These are phyloP conservation scores for Cremastobaeus sp. DNA, from an alignment of 2,888 invertebrate species.

Conservation along the genomic window DNA sequence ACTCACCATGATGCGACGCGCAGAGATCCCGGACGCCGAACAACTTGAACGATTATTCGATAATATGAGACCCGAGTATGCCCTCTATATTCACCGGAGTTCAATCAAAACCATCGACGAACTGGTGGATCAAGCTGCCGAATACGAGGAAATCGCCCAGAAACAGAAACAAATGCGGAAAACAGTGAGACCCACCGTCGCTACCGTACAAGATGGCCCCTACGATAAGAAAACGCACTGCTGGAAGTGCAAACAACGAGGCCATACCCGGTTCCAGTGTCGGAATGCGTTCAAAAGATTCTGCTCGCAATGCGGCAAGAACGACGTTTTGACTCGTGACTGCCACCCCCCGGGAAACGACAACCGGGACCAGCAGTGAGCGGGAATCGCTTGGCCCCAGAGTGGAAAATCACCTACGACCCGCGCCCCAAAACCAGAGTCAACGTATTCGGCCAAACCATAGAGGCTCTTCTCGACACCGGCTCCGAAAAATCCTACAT, in stretches of 20 bases:
- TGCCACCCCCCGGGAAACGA: slow-evolving; percentile 11
- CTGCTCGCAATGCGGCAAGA: slow-evolving; percentile 3
- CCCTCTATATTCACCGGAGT: not conserved
- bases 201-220: not conserved
- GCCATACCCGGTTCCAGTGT: not conserved
- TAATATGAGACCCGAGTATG: too few relatives aligned
- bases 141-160: slow-evolving; percentile 12
- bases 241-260: slow-evolving; percentile 4
- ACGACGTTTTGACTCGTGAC: slow-evolving; percentile 3
- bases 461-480: too few relatives aligned
- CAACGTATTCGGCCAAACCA: too few relatives aligned
- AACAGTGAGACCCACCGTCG: too few relatives aligned
- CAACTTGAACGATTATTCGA: too few relatives aligned
- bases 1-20: slow-evolving; percentile 13
- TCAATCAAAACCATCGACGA: not conserved
- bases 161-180: not conserved
- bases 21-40: not conserved
- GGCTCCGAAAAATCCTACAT: too few relatives aligned
- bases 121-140: not conserved
- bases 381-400: not conserved
- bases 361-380: not conserved
- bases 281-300: not conserved
- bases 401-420: too few relatives aligned
- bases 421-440: too few relatives aligned
- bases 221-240: slow-evolving; percentile 1